Evolutionary conservation across 1,140 invertebrate species (phyloP).

Genomic region (Olivierus martensii): DNA sequence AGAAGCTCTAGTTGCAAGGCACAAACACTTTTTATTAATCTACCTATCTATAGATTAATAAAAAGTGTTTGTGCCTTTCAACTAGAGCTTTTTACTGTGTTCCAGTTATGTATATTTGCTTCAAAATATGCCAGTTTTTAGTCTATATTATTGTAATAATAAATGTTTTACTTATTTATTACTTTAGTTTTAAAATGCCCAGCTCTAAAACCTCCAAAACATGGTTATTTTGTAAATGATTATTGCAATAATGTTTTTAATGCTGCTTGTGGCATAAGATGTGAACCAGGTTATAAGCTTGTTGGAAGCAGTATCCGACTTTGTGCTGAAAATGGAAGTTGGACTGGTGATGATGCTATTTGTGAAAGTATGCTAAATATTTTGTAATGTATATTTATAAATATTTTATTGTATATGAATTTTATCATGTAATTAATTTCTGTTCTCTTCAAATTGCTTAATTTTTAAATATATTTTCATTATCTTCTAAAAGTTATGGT

Average conservation of each 20-base stretch:
- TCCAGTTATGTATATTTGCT: too few species aligned
- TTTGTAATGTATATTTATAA: too few species aligned
- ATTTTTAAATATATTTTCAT: too few species aligned
- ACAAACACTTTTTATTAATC: too few species aligned
- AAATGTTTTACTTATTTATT: neutral
- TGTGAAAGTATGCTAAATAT: constrained; percentile 43
- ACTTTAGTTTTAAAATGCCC: constrained; percentile 44
- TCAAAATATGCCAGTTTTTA: neutral
- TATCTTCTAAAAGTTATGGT: too few species aligned
- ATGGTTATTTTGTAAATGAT: constrained; percentile 51
- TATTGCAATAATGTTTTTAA: constrained; percentile 49
- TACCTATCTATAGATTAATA: too few species aligned
- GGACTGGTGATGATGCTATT: constrained; percentile 45
- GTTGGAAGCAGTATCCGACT: constrained; percentile 47
- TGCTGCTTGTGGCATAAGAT: constrained; percentile 51
- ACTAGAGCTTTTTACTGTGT: too few species aligned
- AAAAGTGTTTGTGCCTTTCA: too few species aligned
- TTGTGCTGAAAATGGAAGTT: constrained; percentile 46
- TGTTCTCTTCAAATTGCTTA: too few species aligned
- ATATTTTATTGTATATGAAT: too few species aligned
- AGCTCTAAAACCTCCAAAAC: constrained; percentile 39
- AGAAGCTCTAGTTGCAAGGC: too few species aligned
- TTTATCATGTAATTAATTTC: too few species aligned
- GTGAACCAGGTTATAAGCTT: constrained; percentile 48
- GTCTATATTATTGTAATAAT: neutral